Percentiles rank a stretch among this genome's conserved stretches.
Conservation (phyloP, 1,140 invertebrate genomes). For the Oncopodura yosiiana region DNA sequence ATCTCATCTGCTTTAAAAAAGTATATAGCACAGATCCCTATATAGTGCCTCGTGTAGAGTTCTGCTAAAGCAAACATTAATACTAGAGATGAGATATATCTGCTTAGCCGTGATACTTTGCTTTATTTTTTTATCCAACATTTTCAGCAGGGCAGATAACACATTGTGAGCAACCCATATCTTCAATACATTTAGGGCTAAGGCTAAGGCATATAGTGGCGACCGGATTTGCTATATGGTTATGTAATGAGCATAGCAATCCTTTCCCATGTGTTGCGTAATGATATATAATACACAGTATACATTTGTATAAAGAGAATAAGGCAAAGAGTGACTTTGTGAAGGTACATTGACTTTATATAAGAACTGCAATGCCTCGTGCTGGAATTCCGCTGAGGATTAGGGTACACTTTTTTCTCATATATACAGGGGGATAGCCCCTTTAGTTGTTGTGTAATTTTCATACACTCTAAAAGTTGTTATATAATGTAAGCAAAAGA, state of each 20-base stretch:
- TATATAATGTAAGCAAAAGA: no score
- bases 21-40: no score
- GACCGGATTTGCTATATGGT: constrained; percentile 7
- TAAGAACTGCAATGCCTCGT: constrained; percentile 27
- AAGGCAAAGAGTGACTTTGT: constrained; percentile 17
- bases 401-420: constrained; percentile 9
- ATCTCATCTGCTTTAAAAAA: no score
- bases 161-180: no score
- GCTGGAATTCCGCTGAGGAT: constrained; percentile 30
- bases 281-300: neutral
- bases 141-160: no score
- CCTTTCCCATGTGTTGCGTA: neutral
- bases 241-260: constrained; percentile 4
- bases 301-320: neutral
- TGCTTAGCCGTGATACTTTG: no score
- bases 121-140: neutral
- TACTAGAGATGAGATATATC: no score
- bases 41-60: no score
- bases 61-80: no score
- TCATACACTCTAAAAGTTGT: no score
- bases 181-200: no score
- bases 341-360: constrained; percentile 34
- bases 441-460: no score
- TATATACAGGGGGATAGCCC: constrained; percentile 6
- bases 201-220: neutral